Base-by-base conservation (phyloP, 2,113 vertebrate species). In the Rhea americana region DNA sequence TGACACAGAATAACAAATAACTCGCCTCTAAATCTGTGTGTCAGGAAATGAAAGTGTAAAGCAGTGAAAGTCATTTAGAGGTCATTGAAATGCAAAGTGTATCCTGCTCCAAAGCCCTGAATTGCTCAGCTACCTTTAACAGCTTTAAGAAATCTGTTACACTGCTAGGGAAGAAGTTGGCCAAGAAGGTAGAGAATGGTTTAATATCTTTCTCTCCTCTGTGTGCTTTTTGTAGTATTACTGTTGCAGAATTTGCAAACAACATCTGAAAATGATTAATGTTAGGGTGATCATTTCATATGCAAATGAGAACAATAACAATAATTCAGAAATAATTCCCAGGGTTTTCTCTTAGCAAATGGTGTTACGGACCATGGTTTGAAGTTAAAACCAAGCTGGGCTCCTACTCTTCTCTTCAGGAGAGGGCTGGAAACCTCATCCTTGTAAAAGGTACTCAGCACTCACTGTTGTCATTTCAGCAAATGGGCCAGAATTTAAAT, bases 1-100 rank as follows among this genome's bases (percentile, higher is more conserved):
- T 94, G 94, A 96, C 86, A 88, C 9, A 1, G 88, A 94, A 95
- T 94, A 94, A 93, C 93, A 95, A 96, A 93, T 94, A 96, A 78
- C 82, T 90, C 0, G 4, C 93, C 90, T 76, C 85, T 94, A 82
- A 91, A 86, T 94, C 74, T 76, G 58, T 91, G 90, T 95, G 90
- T 94, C 1, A 35, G 91, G 85, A 96, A 95, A 94, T 88, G 83
- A 91, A 95, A 94, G 93, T 88, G 91, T 91, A 89, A 90, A 95
- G 73, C 80, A 90, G 94, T 84, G 91, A 95, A 96, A 96, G 96
- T 95, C 94, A 82, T 82, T 72, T 53, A 56, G 83, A 86, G 95
- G 93, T 95, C 90, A 94, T 22, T 68, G 66, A 91, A 59, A 72
- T 88, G 83, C 77, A 12, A 73, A 86, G 76, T 50, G 65, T 90